A percentile compares a stretch with the other conserved stretches of the same genome.
These are phyloP conservation scores for Stramonita haemastoma DNA, from an alignment of 2,888 invertebrate species.

Conservation along the genomic window DNA sequence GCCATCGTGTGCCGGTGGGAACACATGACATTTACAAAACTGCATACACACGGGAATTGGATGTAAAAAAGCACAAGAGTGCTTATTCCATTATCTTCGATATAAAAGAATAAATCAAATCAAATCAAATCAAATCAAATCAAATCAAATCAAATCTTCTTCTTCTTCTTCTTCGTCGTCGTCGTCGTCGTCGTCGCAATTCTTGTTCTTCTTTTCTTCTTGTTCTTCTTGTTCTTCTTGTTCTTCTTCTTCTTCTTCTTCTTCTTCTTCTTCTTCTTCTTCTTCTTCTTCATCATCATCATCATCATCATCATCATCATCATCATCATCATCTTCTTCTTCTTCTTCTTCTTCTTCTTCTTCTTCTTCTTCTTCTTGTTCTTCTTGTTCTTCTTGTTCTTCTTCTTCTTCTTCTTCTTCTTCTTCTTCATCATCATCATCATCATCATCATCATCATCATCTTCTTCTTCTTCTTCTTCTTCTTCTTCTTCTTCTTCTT, in stretches of 20 bases:
- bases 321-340: conserved; percentile 8
- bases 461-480: neutral
- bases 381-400: conserved; percentile 26
- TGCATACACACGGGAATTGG: too few species aligned
- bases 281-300: conserved; percentile 14
- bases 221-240: conserved; percentile 4
- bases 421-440: too few species aligned
- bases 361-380: conserved; percentile 24
- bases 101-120: too few species aligned
- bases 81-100: too few species aligned
- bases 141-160: too few species aligned
- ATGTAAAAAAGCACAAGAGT: too few species aligned
- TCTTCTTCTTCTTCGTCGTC: too few species aligned
- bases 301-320: neutral
- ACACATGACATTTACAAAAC: too few species aligned
- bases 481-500: neutral
- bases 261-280: conserved; percentile 30
- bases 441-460: too few species aligned
- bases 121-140: too few species aligned
- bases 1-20: too few species aligned
- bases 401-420: conserved; percentile 28
- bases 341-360: conserved; percentile 27
- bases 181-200: too few species aligned
- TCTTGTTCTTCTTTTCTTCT: neutral
- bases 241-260: conserved; percentile 26